Base-by-base conservation (phyloP, 2,888 invertebrate genomes). In the Drosophila acutilabella region DNA sequence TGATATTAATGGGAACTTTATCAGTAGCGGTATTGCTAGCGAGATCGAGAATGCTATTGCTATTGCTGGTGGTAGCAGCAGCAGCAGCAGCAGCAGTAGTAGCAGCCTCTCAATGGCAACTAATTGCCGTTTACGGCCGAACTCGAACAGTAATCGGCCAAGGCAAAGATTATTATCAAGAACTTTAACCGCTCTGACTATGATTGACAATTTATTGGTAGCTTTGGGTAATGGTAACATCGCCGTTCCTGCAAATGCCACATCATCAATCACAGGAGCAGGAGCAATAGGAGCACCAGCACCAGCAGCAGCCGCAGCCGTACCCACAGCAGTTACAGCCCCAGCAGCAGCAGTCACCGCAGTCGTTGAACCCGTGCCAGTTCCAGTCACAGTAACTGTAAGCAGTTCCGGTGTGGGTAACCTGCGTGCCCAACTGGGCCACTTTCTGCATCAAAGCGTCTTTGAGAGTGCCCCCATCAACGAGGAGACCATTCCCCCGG, bases 381-480 rank as follows among this genome's bases (percentile, higher is more conserved):
- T 36, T 16, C 16, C 58, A 13, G 41, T 23, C 54, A 4, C 33
- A 6, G 26, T 13, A 6, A n/a, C 53, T n/a, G 41, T 16, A 16
- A n/a, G 20, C 13, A 8, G 41, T 20, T 5, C 13, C 57, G 23
- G 30, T 4, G n/a, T 5, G 18, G n/a, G 71, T 78, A 88, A 71
- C 64, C 62, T 92, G 40, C 91, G 90, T 14, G 69, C 65, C 6
- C 91, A 91, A 57, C 66, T 92, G 50, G 73, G 82, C 48, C 78
- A 68, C 51, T 92, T 91, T 69, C 73, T 92, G 36, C 74, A 79
- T 13, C 78, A 80, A 30, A 81, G 74, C 42, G 67, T 92, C 53
- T 92, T 92, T 59, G 80, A 80, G 40, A 91, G 91, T 4, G 67
- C 67, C 5, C 81, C 90, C 45, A 90, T 92, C 33, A 91, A 88